A percentile compares a stretch with the other conserved stretches of the same genome.
Conservation (phyloP, 2,888 invertebrate genomes). For the Spodoptera picta region DNA sequence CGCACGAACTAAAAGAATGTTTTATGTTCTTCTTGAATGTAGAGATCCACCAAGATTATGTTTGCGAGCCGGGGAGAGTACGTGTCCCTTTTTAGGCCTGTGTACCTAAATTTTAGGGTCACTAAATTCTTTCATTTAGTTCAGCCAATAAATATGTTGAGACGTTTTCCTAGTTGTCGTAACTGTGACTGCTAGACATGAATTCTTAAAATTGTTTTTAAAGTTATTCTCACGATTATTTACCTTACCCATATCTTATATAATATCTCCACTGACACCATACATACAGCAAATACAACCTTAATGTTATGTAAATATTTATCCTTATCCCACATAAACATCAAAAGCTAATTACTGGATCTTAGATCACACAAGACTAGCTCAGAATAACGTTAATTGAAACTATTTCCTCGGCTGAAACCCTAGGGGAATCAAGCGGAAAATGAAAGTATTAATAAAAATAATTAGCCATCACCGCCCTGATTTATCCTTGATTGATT, state of each 20-base stretch:
- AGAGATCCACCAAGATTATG: conserved; percentile 61
- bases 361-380: conserved; percentile 7
- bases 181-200: too few species aligned
- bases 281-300: too few species aligned
- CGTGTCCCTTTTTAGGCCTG: conserved; percentile 45
- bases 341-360: conserved; percentile 28
- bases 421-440: conserved; percentile 7
- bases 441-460: conserved; percentile 48
- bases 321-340: neutral
- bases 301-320: too few species aligned
- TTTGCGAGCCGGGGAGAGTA: conserved; percentile 51
- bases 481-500: conserved; percentile 69
- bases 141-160: neutral
- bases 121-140: conserved; percentile 4
- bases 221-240: too few species aligned
- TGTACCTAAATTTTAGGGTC: conserved; percentile 5
- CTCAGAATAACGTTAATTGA: conserved; percentile 13
- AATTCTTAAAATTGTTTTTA: too few species aligned
- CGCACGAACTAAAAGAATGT: conserved; percentile 59
- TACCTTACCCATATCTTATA: too few species aligned
- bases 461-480: conserved; percentile 41
- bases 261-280: too few species aligned
- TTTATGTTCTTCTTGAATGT: conserved; percentile 59
- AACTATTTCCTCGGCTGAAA: conserved; percentile 21
- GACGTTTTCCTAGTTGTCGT: too few species aligned